Evolutionary conservation across 2,888 invertebrate genomes (phyloP).

Genomic region (Periphyllus acericola): DNA sequence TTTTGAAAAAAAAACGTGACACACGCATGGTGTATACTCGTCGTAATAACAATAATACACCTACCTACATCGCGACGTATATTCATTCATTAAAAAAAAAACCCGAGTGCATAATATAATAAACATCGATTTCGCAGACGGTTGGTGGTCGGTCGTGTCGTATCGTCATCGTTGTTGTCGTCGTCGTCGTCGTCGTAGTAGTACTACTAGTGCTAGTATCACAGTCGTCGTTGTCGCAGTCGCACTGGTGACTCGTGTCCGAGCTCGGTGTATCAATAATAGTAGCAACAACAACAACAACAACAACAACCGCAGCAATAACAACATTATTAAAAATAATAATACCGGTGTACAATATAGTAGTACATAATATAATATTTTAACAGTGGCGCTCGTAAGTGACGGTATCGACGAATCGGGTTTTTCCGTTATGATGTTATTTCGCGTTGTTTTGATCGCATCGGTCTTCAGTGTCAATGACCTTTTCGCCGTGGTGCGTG

Average conservation of each 20-base stretch:
- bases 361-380: too few species aligned
- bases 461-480: constrained; percentile 55
- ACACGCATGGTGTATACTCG: constrained; percentile 41
- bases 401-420: constrained; percentile 50
- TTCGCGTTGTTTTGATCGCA: constrained; percentile 60
- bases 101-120: constrained; percentile 17
- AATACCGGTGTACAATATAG: neutral
- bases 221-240: neutral
- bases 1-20: constrained; percentile 59
- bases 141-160: constrained; percentile 29
- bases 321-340: too few species aligned
- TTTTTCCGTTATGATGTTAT: constrained; percentile 60
- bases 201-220: too few species aligned
- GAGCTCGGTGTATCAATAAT: neutral
- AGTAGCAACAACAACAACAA: neutral
- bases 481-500: constrained; percentile 57
- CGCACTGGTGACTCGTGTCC: neutral
- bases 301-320: neutral
- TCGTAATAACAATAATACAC: neutral
- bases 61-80: constrained; percentile 7
- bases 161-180: neutral
- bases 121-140: constrained; percentile 38
- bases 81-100: constrained; percentile 38
- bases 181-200: neutral
- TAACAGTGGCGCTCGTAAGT: neutral